Evolutionary conservation across 1,140 invertebrate genomes (phyloP), one percentile per base, ranked within the genome.

Genomic region (Zaprionus nigranus): DNA sequence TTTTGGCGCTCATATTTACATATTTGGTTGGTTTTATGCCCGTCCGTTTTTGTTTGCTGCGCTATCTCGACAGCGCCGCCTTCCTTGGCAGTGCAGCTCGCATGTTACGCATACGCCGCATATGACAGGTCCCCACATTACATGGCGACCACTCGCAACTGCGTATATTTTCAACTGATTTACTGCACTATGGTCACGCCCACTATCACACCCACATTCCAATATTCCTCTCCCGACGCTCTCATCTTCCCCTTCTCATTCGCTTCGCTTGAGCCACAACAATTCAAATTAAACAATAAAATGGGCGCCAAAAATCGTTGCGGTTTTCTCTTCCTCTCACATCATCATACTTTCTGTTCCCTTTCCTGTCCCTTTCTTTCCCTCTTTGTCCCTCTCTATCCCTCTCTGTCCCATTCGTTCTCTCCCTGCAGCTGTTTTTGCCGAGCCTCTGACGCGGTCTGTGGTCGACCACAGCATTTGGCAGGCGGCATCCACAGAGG

Each of bases 261-360:
- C 26, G n/a, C n/a, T 46, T 17, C 40, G 40, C 40, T 24, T 51
- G 46, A 34, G 57, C 46, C 26, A 20, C 28, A 73, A 56, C 56
- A 83, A 73, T 84, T 81, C 53, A 78, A 83, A 85, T 84, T 78
- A 84, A 84, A 83, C 81, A 84, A 85, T 83, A 83, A 83, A 84
- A 81, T 59, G 68, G 56, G 43, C 43, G 81, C 59, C 64, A 60
- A 77, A 73, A 69, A 78, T 72, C 69, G 57, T 80, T 83, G 81
- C 24, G 81, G 81, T 62, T 77, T 76, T 53, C 54, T 49, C n/a
- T 5, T 20, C 7, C 20, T 22, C 20, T 22, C 17, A 12, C 17
- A 17, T 17, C n/a, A 7, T 5, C n/a, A 46, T 1, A 15, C 4
- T 13, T 46, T 46, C 3, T 40, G 4, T 5, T 15, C 2, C 9